Percentiles rank a stretch among this genome's conserved stretches.
Evolutionary conservation across 2,888 invertebrate species (phyloP).

Genomic region (Stenichneumon culpator): DNA sequence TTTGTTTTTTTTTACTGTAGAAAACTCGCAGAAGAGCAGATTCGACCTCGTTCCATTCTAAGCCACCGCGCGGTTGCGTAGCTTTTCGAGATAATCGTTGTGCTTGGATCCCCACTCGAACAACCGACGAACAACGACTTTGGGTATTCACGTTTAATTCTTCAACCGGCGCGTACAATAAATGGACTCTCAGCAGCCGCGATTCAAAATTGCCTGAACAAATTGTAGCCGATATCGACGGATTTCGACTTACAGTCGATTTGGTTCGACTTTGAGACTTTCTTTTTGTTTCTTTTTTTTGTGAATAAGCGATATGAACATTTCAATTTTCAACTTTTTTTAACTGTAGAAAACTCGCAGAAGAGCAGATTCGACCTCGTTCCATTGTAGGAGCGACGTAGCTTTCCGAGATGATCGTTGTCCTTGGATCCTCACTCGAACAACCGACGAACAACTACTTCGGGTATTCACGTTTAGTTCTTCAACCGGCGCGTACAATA

Average conservation of each 20-base stretch:
- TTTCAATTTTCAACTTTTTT: too few relatives aligned
- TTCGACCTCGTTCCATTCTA: not conserved
- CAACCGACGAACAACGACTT: not conserved
- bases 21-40: not conserved
- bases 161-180: too few relatives aligned
- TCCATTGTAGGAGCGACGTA: not conserved
- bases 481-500: not conserved
- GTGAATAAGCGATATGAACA: too few relatives aligned
- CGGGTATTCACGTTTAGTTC: not conserved
- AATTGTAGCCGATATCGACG: slow-evolving; percentile 6
- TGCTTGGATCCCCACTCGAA: slow-evolving; percentile 5
- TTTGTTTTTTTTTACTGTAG: not conserved
- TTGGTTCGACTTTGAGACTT: slow-evolving; percentile 1
- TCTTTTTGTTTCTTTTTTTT: not conserved
- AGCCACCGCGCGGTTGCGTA: too few relatives aligned
- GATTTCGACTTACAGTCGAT: slow-evolving; percentile 8
- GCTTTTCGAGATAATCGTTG: slow-evolving; percentile 9
- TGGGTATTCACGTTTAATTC: not conserved
- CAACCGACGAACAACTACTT: not conserved
- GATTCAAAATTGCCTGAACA: slow-evolving; percentile 16
- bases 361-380: not conserved
- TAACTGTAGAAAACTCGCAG: not conserved
- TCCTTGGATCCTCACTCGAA: slow-evolving; percentile 1
- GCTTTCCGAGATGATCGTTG: slow-evolving; percentile 5
- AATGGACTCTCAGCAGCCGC: not conserved